Evolutionary conservation across 2,888 invertebrate species (phyloP), one percentile per base, ranked within the genome.

Genomic region (Horisme vitalbata): DNA sequence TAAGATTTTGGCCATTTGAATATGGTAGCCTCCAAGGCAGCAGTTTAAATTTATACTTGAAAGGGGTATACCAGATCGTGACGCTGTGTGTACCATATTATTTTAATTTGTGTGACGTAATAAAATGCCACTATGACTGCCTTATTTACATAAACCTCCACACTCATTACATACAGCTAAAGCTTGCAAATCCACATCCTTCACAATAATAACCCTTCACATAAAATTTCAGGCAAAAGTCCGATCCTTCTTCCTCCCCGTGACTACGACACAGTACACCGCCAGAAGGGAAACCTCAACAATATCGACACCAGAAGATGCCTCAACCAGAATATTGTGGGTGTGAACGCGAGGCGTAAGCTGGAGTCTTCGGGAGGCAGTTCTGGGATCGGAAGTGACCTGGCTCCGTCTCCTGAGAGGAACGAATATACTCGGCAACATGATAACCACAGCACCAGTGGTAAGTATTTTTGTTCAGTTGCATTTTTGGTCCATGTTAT

Each of bases 181-280:
- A 4, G 53, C 53, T 57, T 53, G 31, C 38, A 38, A 39, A 9
- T 11, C 2, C 15, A 47, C 14, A 39, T 9, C 11, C 20, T 41
- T 37, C 36, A 23, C 24, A 23, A 47, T 21, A 15, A 21, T n/a
- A 26, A 2, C 2, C 3, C 10, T n/a, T 9, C 6, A 20, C n/a
- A 6, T 6, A 24, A 45, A 9, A 15, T 68, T 80, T 10, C 85
- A 82, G 88, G 88, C 8, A 89, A 90, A 47, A 93, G 92, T 4
- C 97, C 97, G 0, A 93, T 98, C 38, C 91, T 98, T 12, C 87
- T 98, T 51, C 98, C 98, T 0, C 98, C 98, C 0, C 91, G 97
- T 15, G 98, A 98, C 81, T 98, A 98, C 87, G 98, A 98, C 81
- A 97, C 97, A 1, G 95, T 97, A 2, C 95, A 96, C 73, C 91